A percentile compares a stretch with the other conserved stretches of the same genome.
Evolutionary conservation across 2,888 invertebrate genomes (phyloP).

Genomic region (Rhabditoides inermis): DNA sequence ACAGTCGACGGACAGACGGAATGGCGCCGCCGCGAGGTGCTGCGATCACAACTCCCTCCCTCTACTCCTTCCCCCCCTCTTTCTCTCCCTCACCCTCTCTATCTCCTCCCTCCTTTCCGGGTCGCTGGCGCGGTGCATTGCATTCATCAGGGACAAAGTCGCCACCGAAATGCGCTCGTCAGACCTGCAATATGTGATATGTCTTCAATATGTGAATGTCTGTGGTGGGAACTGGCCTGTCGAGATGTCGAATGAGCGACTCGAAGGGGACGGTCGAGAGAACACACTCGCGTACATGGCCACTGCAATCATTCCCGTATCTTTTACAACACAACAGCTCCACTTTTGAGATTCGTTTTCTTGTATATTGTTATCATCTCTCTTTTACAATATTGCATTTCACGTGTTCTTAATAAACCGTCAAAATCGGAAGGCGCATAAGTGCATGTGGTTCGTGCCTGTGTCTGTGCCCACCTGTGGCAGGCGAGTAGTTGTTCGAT

Average conservation of each 20-base stretch:
- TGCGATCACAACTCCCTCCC: constrained; percentile 5
- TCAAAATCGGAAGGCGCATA: no score
- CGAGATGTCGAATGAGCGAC: constrained; percentile 65
- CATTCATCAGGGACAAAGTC: constrained; percentile 85
- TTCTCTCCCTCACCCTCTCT: neutral
- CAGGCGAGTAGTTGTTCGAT: constrained; percentile 20
- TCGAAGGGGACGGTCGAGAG: constrained; percentile 74
- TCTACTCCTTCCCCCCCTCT: constrained; percentile 8
- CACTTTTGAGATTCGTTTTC: no score
- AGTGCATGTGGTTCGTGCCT: neutral
- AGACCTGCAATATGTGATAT: no score
- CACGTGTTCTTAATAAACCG: no score
- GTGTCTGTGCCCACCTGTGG: neutral
- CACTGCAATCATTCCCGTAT: neutral
- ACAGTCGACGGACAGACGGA: constrained; percentile 30
- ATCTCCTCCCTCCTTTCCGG: neutral
- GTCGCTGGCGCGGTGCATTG: constrained; percentile 79
- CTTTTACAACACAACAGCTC: no score
- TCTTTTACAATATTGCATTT: no score
- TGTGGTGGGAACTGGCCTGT: no score
- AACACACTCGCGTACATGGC: constrained; percentile 6
- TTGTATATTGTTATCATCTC: no score
- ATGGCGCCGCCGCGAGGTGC: constrained; percentile 31
- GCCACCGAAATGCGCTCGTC: constrained; percentile 78
- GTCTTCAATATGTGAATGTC: no score